phyloP scores from a whole-genome alignment of 2,113 vertebrate genomes.

The Vulpes ferrilata region DNA sequence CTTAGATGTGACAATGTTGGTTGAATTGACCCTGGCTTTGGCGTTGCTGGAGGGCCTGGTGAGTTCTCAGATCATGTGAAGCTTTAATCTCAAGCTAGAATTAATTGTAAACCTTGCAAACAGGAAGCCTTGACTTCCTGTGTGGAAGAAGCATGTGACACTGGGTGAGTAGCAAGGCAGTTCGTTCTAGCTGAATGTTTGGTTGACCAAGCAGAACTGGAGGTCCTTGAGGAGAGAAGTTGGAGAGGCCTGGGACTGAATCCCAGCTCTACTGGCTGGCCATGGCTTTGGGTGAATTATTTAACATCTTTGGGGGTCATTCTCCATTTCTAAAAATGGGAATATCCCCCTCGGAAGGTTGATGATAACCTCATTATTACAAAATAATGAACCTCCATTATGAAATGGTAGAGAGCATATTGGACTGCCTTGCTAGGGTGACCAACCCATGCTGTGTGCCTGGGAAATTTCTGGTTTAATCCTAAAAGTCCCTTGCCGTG shows the following conservation, averaged over 20 bases:
- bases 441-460: not conserved
- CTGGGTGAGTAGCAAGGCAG: rapidly evolving
- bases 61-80: not conserved
- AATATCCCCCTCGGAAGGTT: not conserved
- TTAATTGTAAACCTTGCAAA: not conserved
- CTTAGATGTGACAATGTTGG: not conserved
- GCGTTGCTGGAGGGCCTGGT: not conserved
- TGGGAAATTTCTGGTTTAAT: not conserved
- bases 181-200: not conserved
- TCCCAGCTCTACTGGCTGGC: not conserved
- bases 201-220: not conserved
- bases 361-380: not conserved
- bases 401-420: not conserved
- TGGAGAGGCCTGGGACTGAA: not conserved
- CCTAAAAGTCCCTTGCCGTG: not conserved
- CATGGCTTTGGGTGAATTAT: not conserved
- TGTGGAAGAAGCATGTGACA: not conserved
- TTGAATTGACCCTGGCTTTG: not conserved
- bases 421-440: not conserved
- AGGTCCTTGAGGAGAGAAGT: rapidly evolving
- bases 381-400: not conserved
- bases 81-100: not conserved
- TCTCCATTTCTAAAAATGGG: not conserved
- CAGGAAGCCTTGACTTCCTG: not conserved
- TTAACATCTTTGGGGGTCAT: not conserved